Conservation (phyloP, 2,797 vertebrate species). For the Zenarchopterus dispar region DNA sequence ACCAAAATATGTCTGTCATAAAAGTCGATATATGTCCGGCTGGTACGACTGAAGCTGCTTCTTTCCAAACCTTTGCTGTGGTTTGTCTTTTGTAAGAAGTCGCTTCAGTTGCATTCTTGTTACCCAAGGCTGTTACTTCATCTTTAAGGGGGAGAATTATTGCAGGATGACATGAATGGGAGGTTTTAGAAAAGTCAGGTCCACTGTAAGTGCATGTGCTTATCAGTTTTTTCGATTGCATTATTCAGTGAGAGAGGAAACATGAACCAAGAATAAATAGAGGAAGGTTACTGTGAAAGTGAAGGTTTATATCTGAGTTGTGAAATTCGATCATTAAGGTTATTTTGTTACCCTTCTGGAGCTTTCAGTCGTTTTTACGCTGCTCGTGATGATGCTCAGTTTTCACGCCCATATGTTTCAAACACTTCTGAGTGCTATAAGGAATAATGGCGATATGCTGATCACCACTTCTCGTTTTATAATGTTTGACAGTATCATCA, state of each 20-base stretch:
- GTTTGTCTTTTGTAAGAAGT: conserved; percentile 56
- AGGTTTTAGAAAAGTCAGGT: background rate
- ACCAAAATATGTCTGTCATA: no score
- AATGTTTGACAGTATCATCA: background rate
- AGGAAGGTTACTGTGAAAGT: background rate
- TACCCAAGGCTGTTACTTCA: conserved; percentile 23
- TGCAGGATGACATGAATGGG: conserved; percentile 22
- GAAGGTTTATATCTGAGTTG: background rate
- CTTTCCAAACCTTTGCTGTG: conserved; percentile 7
- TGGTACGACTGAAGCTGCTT: background rate
- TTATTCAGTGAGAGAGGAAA: background rate
- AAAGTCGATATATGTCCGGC: background rate
- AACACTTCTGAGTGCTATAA: background rate
- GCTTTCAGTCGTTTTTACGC: background rate
- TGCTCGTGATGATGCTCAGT: background rate
- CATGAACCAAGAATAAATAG: background rate
- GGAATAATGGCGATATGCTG: background rate
- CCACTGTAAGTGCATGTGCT: background rate
- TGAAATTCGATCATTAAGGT: no score
- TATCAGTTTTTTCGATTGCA: background rate
- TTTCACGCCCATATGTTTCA: background rate
- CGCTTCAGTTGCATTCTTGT: conserved; percentile 24
- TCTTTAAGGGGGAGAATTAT: background rate
- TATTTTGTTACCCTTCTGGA: background rate
- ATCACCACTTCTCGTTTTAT: background rate